Evolutionary conservation across 2,797 vertebrate species (phyloP).

Genomic region (Lates japonicus): DNA sequence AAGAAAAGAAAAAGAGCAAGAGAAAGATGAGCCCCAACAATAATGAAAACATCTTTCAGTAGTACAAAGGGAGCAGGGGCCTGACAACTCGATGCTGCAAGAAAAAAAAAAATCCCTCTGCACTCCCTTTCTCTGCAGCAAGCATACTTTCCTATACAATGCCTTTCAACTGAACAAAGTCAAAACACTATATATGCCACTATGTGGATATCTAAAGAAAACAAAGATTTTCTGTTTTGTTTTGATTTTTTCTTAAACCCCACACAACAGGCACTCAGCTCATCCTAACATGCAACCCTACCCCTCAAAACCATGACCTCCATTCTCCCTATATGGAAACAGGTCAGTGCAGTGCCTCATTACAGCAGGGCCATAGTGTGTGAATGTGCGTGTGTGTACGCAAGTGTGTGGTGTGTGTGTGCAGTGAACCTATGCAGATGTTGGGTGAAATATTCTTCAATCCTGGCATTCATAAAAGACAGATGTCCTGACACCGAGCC

Average conservation of each 20-base stretch:
- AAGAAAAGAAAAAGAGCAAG: neutral
- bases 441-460: constrained; percentile 76
- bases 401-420: neutral
- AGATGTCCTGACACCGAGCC: constrained; percentile 72
- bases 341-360: neutral
- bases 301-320: neutral
- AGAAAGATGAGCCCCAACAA: constrained; percentile 7
- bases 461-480: constrained; percentile 77
- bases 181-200: neutral
- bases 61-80: neutral
- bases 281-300: constrained; percentile 4
- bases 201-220: constrained; percentile 14
- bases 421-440: constrained; percentile 18
- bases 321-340: constrained; percentile 19
- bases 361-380: constrained; percentile 13
- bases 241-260: neutral
- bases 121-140: neutral
- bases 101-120: neutral
- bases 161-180: neutral
- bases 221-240: neutral
- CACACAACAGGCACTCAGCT: neutral
- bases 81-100: neutral
- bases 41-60: constrained; percentile 6
- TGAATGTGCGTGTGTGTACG: neutral
- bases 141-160: constrained; percentile 15